These are phyloP conservation scores for Hirudo medicinalis DNA, from an alignment of 1,140 invertebrate species.

Conservation along the genomic window DNA sequence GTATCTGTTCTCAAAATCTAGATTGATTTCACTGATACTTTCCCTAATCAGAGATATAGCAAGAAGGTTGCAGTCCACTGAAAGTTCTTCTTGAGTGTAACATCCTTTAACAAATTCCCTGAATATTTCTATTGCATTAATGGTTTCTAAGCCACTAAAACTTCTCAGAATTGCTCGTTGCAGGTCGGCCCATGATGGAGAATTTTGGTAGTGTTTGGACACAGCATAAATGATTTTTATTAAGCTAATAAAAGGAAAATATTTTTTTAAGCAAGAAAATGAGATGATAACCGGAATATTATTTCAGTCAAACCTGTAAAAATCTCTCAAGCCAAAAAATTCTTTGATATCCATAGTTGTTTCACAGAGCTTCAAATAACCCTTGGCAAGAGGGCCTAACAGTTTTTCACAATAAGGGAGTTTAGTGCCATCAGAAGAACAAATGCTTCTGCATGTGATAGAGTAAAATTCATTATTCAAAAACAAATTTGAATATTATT, in stretches of 20 bases:
- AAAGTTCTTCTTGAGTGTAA: too few relatives aligned
- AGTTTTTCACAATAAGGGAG: constrained; percentile 20
- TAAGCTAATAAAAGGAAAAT: too few relatives aligned
- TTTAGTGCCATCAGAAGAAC: constrained; percentile 24
- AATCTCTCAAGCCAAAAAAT: constrained; percentile 39
- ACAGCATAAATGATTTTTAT: too few relatives aligned
- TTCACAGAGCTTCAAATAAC: constrained; percentile 31
- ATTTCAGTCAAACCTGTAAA: constrained; percentile 31
- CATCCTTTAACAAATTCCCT: too few relatives aligned
- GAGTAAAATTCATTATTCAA: background rate
- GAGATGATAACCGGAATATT: too few relatives aligned
- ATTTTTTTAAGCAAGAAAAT: too few relatives aligned
- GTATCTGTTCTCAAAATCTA: constrained; percentile 30
- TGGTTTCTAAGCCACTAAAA: too few relatives aligned
- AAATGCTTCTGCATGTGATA: constrained; percentile 30
- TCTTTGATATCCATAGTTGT: constrained; percentile 27
- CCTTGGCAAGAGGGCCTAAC: constrained; percentile 27
- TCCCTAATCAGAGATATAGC: background rate
- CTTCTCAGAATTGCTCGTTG: too few relatives aligned
- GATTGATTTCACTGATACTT: background rate
- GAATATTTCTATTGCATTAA: too few relatives aligned
- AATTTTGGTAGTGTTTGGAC: too few relatives aligned
- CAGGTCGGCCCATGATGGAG: too few relatives aligned
- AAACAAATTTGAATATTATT: too few relatives aligned
- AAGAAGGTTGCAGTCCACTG: background rate